Base-by-base conservation (phyloP, 1,140 invertebrate species). In the Olivierus martensii region DNA sequence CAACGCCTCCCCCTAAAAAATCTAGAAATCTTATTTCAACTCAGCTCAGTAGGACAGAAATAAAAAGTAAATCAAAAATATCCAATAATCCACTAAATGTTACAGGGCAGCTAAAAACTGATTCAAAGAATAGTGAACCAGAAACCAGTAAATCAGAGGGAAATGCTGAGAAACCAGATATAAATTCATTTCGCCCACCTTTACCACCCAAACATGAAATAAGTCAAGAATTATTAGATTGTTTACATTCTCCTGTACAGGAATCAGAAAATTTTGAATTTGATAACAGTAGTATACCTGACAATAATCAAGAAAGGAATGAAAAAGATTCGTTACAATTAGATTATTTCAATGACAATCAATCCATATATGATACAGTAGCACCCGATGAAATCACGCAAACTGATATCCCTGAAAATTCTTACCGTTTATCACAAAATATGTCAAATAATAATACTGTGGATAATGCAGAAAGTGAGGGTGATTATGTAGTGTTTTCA, bases 331-430 rank as follows among this genome's bases (percentile, higher is more conserved):
- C 28, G 4, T 28, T 28, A 9, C 28, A 28, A 9, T 9, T 28
- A 28, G 28, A 28, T 28, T 28, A 28, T 28, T 28, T 28, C 9
- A 49, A 44, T 18, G 44, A 46, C 22, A 52, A 61, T 42, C 49
- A 59, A 18, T 57, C 57, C 51, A 61, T 63, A 43, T 63, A 63
- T 36, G 61, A 63, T 53, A 61, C 61, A 2, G 61, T 63, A 17
- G 58, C 61, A n/a, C 54, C 58, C 28, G 61, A 62, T 53, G 56
- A 56, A 35, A 19, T 15, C 7, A 39, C 42, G 6, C 3, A 28
- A 15, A 7, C 11, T 17, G 28, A 28, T 28, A 4, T 28, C 9
- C 28, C 28, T 6, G 28, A 28, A 28, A 28, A 28, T 28, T 6
- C 28, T 4, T 28, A 28, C 28, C 28, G 28, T 28, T 28, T 28